Conservation (phyloP, 2,113 vertebrate species). For the Sterrhoptilus dennistouni region DNA sequence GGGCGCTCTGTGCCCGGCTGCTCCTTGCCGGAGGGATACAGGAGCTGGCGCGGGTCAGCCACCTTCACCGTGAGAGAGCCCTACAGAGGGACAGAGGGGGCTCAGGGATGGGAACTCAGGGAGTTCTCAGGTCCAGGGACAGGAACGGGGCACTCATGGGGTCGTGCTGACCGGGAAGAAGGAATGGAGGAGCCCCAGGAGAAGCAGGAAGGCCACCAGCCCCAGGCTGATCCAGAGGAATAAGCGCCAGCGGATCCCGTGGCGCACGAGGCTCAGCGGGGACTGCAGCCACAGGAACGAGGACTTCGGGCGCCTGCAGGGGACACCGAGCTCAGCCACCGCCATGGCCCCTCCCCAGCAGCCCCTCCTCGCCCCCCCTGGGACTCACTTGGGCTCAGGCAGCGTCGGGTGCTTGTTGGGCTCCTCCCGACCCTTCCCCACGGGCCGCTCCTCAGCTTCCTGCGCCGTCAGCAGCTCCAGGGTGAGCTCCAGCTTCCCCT, state of each 20-base stretch:
- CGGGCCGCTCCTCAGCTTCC: not conserved
- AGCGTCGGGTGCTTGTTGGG: not conserved
- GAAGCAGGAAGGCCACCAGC: not conserved
- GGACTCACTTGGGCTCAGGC: not conserved
- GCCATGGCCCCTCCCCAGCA: rapidly evolving
- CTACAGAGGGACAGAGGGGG: not conserved
- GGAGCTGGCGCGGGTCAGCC: rapidly evolving
- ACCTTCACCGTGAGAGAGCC: not conserved
- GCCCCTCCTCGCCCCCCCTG: not conserved
- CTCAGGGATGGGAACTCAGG: no score
- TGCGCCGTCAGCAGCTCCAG: not conserved
- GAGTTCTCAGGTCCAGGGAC: rapidly evolving
- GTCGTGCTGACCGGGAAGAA: not conserved
- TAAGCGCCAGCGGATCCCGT: not conserved
- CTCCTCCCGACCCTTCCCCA: not conserved
- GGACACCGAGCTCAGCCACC: not conserved
- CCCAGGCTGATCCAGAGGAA: not conserved
- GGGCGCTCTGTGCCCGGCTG: not conserved
- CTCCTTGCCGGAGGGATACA: not conserved
- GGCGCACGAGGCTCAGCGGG: not conserved
- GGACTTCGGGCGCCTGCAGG: not conserved
- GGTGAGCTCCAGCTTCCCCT: not conserved
- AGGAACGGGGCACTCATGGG: rapidly evolving
- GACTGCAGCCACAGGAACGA: not conserved
- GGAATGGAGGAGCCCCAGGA: not conserved